phyloP scores from a whole-genome alignment of 2,888 invertebrate genomes.

The Petrolisthes manimaculis region DNA sequence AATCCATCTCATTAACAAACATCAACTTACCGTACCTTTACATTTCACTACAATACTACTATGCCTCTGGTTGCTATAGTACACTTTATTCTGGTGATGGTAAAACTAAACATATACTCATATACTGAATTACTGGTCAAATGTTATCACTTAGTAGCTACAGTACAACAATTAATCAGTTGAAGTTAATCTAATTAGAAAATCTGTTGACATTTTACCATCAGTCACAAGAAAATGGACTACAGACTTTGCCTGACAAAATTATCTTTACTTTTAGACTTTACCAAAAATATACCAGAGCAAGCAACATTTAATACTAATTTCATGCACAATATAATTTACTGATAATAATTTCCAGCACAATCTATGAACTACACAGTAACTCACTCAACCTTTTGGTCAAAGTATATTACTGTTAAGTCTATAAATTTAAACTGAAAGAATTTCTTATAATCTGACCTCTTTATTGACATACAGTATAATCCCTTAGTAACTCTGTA shows the following conservation, averaged over 20 bases:
- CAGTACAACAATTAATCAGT: too few species aligned
- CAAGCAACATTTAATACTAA: conserved; percentile 31
- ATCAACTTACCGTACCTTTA: conserved; percentile 38
- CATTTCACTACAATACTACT: conserved; percentile 24
- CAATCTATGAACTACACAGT: conserved; percentile 15
- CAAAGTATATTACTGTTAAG: not conserved
- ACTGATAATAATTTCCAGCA: conserved; percentile 28
- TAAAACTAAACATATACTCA: too few species aligned
- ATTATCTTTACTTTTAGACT: conserved; percentile 6
- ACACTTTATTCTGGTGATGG: too few species aligned
- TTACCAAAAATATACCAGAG: conserved; percentile 32
- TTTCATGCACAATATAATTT: conserved; percentile 32
- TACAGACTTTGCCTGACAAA: not conserved
- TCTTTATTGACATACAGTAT: not conserved
- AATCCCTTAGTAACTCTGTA: not conserved
- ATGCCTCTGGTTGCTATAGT: conserved; percentile 32
- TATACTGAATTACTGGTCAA: too few species aligned
- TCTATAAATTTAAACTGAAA: not conserved
- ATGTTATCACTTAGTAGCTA: too few species aligned
- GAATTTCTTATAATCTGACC: not conserved
- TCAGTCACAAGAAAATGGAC: not conserved
- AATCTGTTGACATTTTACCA: not conserved
- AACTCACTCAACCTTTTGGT: not conserved
- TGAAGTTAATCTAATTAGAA: not conserved
- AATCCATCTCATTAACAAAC: conserved; percentile 12